Conservation (phyloP, 2,888 invertebrate genomes). For the Meteorus cinctellus region DNA sequence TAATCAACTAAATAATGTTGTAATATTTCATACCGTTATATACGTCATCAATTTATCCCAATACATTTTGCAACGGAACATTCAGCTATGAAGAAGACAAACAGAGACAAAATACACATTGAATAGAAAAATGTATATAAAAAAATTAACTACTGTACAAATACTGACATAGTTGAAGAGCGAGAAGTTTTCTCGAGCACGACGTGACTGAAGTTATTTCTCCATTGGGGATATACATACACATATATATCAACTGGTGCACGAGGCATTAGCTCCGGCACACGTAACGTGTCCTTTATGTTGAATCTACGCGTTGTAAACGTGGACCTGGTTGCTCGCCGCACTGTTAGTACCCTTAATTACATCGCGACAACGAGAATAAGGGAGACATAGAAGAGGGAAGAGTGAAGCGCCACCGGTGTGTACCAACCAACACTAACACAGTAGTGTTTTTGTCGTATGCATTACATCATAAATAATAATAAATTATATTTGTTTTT, state of each 20-base stretch:
- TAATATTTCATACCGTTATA: no score
- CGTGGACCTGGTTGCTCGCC: slow-evolving; percentile 39
- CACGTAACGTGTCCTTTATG: slow-evolving; percentile 55
- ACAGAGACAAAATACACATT: background rate
- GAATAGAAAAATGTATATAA: background rate
- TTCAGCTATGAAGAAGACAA: no score
- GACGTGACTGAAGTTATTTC: slow-evolving; percentile 50
- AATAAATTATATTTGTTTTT: background rate
- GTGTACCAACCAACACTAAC: slow-evolving; percentile 1
- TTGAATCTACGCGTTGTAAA: slow-evolving; percentile 50
- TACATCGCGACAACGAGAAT: slow-evolving; percentile 37
- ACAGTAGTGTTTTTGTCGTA: background rate
- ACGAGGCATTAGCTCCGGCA: slow-evolving; percentile 45
- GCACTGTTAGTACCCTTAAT: slow-evolving; percentile 45
- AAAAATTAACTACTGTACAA: background rate
- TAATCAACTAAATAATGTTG: no score
- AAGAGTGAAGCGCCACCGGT: slow-evolving; percentile 2
- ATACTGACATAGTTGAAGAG: slow-evolving; percentile 1
- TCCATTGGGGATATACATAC: slow-evolving; percentile 37
- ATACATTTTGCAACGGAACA: background rate
- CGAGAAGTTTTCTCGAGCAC: slow-evolving; percentile 35
- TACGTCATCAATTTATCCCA: no score
- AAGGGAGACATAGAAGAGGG: background rate
- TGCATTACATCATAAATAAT: slow-evolving; percentile 16
- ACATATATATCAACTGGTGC: slow-evolving; percentile 29